Evolutionary conservation across 2,888 invertebrate genomes (phyloP).

Genomic region (Agrochola litura): DNA sequence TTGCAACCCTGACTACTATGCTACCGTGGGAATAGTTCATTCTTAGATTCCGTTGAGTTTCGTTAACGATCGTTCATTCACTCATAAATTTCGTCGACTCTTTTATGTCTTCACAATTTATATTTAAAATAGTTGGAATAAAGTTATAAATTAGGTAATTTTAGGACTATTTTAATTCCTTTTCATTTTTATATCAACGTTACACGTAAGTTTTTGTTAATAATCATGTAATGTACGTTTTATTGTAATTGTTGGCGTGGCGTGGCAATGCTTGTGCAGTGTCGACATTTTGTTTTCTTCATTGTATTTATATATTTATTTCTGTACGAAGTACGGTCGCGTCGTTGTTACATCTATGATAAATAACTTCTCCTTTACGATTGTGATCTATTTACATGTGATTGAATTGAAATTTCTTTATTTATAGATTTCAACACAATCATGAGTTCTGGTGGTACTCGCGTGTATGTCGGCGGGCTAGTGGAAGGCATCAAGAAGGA

Average conservation of each 20-base stretch:
- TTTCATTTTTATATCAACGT: constrained; percentile 74
- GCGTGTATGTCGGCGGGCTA: constrained; percentile 97
- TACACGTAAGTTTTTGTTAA: constrained; percentile 80
- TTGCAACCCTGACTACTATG: constrained; percentile 64
- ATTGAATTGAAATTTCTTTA: constrained; percentile 56
- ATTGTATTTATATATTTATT: constrained; percentile 85
- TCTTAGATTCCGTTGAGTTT: constrained; percentile 60
- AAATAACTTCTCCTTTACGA: constrained; percentile 28
- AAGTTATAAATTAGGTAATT: constrained; percentile 75
- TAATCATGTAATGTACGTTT: constrained; percentile 57
- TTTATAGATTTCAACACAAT: constrained; percentile 76
- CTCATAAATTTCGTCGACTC: constrained; percentile 78
- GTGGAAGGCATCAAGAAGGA: constrained; percentile 97
- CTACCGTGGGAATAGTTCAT: constrained; percentile 57
- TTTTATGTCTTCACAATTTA: constrained; percentile 76
- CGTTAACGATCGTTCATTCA: constrained; percentile 71
- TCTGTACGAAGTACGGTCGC: constrained; percentile 66
- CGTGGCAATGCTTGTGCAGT: constrained; percentile 85
- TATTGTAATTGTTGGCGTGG: constrained; percentile 73
- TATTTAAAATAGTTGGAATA: constrained; percentile 77
- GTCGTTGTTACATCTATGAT: constrained; percentile 48
- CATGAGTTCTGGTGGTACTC: constrained; percentile 91
- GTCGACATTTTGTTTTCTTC: constrained; percentile 89
- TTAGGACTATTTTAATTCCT: constrained; percentile 76
- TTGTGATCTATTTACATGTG: constrained; percentile 46